These are phyloP conservation scores for Ginglymostoma cirratum DNA, from an alignment of 2,113 vertebrate species.

Conservation along the genomic window DNA sequence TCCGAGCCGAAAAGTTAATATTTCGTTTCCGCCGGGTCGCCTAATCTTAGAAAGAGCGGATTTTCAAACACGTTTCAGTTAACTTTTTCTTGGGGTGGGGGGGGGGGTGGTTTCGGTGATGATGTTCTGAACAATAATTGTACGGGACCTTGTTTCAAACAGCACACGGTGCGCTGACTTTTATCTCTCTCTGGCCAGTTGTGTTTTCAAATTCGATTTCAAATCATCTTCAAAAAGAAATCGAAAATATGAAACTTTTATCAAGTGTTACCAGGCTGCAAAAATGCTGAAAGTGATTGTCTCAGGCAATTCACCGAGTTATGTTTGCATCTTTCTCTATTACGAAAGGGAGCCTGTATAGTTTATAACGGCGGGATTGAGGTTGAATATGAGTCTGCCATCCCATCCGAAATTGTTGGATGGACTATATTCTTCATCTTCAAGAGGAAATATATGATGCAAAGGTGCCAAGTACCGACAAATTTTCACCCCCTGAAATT, in stretches of 20 bases:
- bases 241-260: neutral
- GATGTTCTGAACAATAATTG: neutral
- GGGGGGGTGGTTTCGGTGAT: neutral
- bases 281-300: neutral
- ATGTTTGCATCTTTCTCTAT: neutral
- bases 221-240: neutral
- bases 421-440: too few relatives aligned
- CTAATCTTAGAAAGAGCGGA: neutral
- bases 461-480: neutral
- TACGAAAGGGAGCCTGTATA: too few relatives aligned
- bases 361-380: too few relatives aligned
- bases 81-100: neutral
- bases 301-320: neutral
- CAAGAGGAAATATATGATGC: neutral
- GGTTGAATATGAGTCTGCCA: too few relatives aligned
- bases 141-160: neutral
- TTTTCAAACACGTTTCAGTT: neutral
- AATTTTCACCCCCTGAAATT: neutral
- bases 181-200: neutral
- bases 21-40: neutral
- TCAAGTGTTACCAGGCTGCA: neutral
- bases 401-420: neutral
- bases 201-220: neutral
- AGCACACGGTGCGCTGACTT: neutral
- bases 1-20: too few relatives aligned